Evolutionary conservation across 2,113 vertebrate species (phyloP).

Genomic region (Lipophrys pholis): DNA sequence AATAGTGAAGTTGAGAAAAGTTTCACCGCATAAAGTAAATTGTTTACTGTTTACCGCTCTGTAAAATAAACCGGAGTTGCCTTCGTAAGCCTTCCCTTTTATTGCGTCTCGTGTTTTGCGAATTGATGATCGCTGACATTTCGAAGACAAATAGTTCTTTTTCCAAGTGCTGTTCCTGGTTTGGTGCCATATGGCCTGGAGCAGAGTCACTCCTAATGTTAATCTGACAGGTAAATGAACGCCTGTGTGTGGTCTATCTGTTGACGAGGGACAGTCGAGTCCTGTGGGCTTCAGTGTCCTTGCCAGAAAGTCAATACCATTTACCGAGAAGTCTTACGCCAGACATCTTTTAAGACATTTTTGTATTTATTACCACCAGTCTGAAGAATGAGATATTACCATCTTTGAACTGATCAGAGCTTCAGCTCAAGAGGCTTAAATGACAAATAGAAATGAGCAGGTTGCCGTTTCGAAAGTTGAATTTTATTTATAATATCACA

Average conservation of each 20-base stretch:
- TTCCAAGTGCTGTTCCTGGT: conserved; percentile 65
- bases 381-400: conserved; percentile 61
- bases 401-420: conserved; percentile 45
- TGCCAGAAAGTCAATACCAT: conserved; percentile 78
- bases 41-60: background rate
- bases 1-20: conserved; percentile 16
- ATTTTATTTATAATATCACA: background rate
- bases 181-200: conserved; percentile 70
- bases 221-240: conserved; percentile 83
- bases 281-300: conserved; percentile 74
- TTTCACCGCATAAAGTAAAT: conserved; percentile 1
- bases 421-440: conserved; percentile 9
- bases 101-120: conserved; percentile 47
- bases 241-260: conserved; percentile 74
- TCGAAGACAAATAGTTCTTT: conserved; percentile 60
- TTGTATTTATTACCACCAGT: conserved; percentile 53
- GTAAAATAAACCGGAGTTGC: conserved; percentile 25
- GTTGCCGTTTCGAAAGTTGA: conserved; percentile 45
- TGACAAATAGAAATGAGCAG: conserved; percentile 39
- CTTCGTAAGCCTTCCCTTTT: conserved; percentile 12
- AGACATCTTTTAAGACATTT: conserved; percentile 52
- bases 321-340: conserved; percentile 62
- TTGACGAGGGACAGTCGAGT: conserved; percentile 74
- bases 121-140: conserved; percentile 62
- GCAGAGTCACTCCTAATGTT: conserved; percentile 71